Evolutionary conservation across 2,113 vertebrate species (phyloP).

Genomic region (Lagopus muta): DNA sequence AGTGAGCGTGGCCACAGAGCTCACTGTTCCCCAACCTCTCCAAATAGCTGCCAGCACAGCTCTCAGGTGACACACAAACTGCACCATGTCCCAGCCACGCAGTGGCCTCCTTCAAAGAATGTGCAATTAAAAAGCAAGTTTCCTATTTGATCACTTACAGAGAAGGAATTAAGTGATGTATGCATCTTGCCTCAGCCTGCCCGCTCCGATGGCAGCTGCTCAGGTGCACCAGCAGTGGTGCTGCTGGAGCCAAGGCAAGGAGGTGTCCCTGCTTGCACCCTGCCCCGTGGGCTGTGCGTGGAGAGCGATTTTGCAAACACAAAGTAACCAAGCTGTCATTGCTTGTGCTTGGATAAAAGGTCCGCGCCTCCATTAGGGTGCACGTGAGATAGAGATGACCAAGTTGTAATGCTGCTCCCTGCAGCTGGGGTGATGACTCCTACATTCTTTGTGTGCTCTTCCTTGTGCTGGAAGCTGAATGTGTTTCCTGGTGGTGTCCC

Average conservation of each 20-base stretch:
- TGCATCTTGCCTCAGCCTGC: neutral
- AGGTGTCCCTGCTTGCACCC: neutral
- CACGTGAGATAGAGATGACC: too few species aligned
- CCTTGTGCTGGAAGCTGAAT: neutral
- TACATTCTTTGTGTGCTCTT: neutral
- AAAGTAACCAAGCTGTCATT: neutral
- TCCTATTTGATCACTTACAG: constrained; percentile 18
- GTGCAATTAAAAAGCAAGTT: constrained; percentile 18
- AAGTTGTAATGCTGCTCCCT: neutral
- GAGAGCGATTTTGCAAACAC: neutral
- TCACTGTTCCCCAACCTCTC: neutral
- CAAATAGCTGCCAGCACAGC: neutral
- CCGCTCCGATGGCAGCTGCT: neutral
- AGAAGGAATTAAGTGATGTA: constrained; percentile 24
- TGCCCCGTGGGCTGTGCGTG: neutral
- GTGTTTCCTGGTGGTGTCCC: neutral
- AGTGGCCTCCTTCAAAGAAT: neutral
- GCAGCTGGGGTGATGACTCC: neutral
- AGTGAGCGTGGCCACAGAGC: neutral
- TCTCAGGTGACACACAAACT: neutral
- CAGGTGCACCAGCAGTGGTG: rapidly evolving
- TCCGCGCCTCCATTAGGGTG: neutral
- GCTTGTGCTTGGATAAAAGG: neutral
- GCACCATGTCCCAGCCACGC: neutral
- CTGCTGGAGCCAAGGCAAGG: neutral